Base-by-base conservation (phyloP, 2,888 invertebrate species). In the Gastrophysa polygoni region DNA sequence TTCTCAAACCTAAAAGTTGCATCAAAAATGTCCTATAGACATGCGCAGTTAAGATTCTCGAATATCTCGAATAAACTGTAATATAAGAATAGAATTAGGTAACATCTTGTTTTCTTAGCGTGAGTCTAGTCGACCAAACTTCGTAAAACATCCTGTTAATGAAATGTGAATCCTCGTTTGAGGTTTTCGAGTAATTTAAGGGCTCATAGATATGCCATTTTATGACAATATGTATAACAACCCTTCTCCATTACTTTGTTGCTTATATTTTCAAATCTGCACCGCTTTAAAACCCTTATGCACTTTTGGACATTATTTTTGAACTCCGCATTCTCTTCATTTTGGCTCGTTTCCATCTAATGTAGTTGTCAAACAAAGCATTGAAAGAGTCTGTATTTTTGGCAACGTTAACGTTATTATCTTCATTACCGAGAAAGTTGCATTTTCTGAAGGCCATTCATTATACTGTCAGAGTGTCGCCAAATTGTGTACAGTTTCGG, bases 41-140 rank as follows among this genome's bases (percentile, higher is more conserved):
- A n/a, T n/a, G n/a, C n/a, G n/a, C n/a, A n/a, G n/a, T n/a, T n/a
- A n/a, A n/a, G n/a, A n/a, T n/a, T n/a, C n/a, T n/a, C n/a, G n/a
- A n/a, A n/a, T n/a, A n/a, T n/a, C n/a, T n/a, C n/a, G n/a, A n/a
- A n/a, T n/a, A n/a, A n/a, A n/a, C n/a, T n/a, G n/a, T n/a, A n/a
- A n/a, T n/a, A n/a, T n/a, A n/a, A n/a, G n/a, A n/a, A n/a, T n/a
- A n/a, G n/a, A n/a, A n/a, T n/a, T n/a, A n/a, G n/a, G n/a, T n/a
- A n/a, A n/a, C n/a, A n/a, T n/a, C 7, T 14, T 11, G 7, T 11
- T 16, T 17, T 7, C 24, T n/a, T 14, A 28, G 24, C 48, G 4
- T 29, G 47, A 6, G 6, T 49, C 55, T 47, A 16, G 20, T 47
- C 67, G 73, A 75, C 75, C 73, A 75, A 71, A 66, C 67, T 72